These are phyloP conservation scores for Kryptolebias marmoratus DNA, from an alignment of 2,113 vertebrate genomes.

Conservation along the genomic window DNA sequence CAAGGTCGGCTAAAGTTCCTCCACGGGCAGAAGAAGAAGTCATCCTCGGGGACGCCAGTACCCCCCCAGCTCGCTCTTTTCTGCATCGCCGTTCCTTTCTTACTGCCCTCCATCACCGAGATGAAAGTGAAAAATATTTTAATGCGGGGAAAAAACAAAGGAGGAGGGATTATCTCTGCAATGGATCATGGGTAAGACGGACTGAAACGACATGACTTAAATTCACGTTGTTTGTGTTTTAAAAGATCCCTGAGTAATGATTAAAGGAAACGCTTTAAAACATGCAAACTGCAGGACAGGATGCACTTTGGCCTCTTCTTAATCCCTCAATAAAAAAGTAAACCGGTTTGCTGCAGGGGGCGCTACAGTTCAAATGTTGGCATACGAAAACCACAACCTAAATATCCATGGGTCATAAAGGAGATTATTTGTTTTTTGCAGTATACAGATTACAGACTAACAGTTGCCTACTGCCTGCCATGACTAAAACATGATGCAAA, in stretches of 20 bases:
- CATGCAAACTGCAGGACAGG: too few relatives aligned
- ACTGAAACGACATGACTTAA: not conserved
- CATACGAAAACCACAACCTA: too few relatives aligned
- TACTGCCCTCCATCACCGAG: slow-evolving; percentile 87
- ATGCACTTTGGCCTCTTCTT: too few relatives aligned
- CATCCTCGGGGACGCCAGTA: slow-evolving; percentile 78
- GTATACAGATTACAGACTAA: too few relatives aligned
- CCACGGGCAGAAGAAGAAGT: slow-evolving; percentile 93
- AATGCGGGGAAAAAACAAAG: slow-evolving; percentile 86
- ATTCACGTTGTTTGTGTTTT: not conserved
- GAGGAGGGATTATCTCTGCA: slow-evolving; percentile 57
- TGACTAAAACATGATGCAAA: too few relatives aligned
- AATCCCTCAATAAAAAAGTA: too few relatives aligned
- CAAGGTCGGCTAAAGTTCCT: slow-evolving; percentile 94
- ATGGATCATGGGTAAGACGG: slow-evolving; percentile 74
- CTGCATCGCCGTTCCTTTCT: slow-evolving; percentile 89
- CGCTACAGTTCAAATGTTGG: too few relatives aligned
- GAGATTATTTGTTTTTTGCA: too few relatives aligned
- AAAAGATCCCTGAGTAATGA: not conserved
- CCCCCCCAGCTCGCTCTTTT: slow-evolving; percentile 91
- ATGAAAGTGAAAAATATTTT: slow-evolving; percentile 88
- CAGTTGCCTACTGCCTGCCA: too few relatives aligned
- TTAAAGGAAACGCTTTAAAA: not conserved
- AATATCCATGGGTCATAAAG: too few relatives aligned
- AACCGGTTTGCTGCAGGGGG: too few relatives aligned